phyloP scores from a whole-genome alignment of 1,140 invertebrate species.

The Tetragnatha versicolor region DNA sequence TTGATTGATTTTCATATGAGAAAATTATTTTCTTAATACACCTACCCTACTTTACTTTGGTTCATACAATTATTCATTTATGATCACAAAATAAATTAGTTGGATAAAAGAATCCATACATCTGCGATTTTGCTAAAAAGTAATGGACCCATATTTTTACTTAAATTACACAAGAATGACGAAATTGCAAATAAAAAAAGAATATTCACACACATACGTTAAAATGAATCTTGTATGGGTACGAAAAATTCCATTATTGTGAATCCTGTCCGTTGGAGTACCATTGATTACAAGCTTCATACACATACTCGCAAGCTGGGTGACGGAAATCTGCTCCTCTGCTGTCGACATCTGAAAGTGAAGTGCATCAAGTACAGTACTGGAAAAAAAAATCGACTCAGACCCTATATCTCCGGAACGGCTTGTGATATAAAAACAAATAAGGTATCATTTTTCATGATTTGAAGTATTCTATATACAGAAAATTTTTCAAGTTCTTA shows the following conservation, averaged over 20 bases:
- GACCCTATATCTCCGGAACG: too few relatives aligned
- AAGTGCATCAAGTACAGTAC: too few relatives aligned
- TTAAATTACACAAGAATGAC: too few relatives aligned
- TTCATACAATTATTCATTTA: not conserved
- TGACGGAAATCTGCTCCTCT: slow-evolving; percentile 22
- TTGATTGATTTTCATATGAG: too few relatives aligned
- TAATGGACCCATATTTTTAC: not conserved
- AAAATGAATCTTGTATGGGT: not conserved
- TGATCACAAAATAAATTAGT: not conserved
- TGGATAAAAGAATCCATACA: not conserved
- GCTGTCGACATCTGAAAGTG: slow-evolving; percentile 7
- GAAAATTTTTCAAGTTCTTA: too few relatives aligned
- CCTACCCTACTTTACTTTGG: too few relatives aligned
- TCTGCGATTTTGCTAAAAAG: not conserved
- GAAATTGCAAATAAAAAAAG: not conserved
- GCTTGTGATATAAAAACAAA: too few relatives aligned
- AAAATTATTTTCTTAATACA: too few relatives aligned
- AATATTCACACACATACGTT: not conserved
- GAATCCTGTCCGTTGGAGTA: slow-evolving; percentile 9
- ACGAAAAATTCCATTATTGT: not conserved
- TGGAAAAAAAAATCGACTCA: too few relatives aligned
- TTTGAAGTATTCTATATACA: too few relatives aligned
- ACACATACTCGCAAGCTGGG: slow-evolving; percentile 29
- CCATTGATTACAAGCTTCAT: slow-evolving; percentile 39
- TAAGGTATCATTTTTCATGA: too few relatives aligned